Conservation (phyloP, 2,113 vertebrate genomes). For the Hipposideros armiger region DNA sequence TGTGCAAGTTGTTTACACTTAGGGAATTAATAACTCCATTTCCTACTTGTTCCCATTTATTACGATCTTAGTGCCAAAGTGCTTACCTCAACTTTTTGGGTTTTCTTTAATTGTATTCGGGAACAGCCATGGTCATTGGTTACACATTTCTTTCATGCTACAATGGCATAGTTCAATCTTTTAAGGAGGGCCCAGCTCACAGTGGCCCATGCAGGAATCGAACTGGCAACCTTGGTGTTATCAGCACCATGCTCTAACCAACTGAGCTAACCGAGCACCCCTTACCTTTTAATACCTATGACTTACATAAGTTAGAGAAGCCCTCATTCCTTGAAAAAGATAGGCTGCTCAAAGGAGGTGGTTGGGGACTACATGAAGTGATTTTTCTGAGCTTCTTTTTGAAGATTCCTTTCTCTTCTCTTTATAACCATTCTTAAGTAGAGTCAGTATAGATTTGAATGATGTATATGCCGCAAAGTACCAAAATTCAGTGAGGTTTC, state of each 20-base stretch:
- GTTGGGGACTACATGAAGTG: background rate
- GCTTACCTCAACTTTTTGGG: background rate
- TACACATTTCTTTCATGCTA: too few relatives aligned
- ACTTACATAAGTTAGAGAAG: conserved; percentile 49
- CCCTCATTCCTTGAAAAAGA: conserved; percentile 47
- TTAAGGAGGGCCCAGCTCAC: too few relatives aligned
- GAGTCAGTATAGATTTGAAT: conserved; percentile 54
- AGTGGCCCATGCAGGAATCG: too few relatives aligned
- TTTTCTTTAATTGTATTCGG: background rate
- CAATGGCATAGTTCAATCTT: too few relatives aligned
- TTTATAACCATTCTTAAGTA: conserved; percentile 38
- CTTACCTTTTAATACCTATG: conserved; percentile 2
- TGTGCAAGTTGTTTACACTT: conserved; percentile 40
- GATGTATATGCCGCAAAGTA: conserved; percentile 23
- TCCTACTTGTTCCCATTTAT: conserved; percentile 28
- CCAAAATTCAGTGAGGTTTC: conserved; percentile 20
- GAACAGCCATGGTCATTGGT: too few relatives aligned
- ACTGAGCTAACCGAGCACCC: too few relatives aligned
- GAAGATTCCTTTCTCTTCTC: conserved; percentile 45
- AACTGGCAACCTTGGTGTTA: too few relatives aligned
- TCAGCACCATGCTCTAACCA: too few relatives aligned
- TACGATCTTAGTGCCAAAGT: conserved; percentile 43
- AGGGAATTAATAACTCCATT: conserved; percentile 63
- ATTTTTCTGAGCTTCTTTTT: conserved; percentile 63
- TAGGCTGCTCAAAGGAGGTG: background rate